A percentile compares a stretch with the other conserved stretches of the same genome.
Evolutionary conservation across 37 sponge, comb jelly and placozoan species (phyloP).

Genomic region (Oopsacas minuta): DNA sequence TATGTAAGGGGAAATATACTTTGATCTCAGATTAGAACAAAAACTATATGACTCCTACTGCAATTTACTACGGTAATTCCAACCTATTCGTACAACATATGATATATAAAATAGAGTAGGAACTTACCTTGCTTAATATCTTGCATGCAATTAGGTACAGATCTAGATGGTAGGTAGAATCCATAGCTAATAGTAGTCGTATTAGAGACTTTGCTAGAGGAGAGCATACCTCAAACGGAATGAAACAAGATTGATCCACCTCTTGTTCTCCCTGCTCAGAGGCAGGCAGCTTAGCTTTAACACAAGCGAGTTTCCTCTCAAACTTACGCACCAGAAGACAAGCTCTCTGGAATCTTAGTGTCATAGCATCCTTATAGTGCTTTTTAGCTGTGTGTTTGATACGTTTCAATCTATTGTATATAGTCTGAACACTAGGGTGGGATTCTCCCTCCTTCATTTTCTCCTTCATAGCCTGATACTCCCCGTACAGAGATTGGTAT

Average conservation of each 20-base stretch:
- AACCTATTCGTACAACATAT: too few relatives aligned
- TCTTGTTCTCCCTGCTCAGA: constrained; percentile 7
- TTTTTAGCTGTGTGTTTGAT: constrained; percentile 3
- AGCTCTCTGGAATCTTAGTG: constrained; percentile 4
- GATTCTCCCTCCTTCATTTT: constrained; percentile 8
- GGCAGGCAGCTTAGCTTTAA: background rate
- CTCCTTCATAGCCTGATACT: background rate
- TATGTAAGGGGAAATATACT: too few relatives aligned
- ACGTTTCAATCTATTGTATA: background rate
- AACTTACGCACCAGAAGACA: constrained; percentile 1
- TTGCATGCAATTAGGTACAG: constrained; percentile 2
- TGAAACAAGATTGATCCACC: constrained; percentile 4
- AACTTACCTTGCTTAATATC: constrained; percentile 16
- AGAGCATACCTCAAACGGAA: background rate
- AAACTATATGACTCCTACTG: too few relatives aligned
- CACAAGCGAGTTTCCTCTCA: constrained; percentile 6
- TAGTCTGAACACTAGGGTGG: constrained; percentile 7
- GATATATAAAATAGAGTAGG: background rate
- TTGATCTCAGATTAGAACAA: too few relatives aligned
- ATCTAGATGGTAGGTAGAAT: constrained; percentile 10
- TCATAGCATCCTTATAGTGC: constrained; percentile 10
- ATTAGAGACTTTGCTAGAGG: background rate
- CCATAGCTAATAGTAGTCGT: background rate
- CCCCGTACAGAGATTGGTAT: background rate
- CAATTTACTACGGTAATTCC: too few relatives aligned